These are phyloP conservation scores for Cryptotis parvus DNA, from an alignment of 2,113 vertebrate species.

Conservation along the genomic window DNA sequence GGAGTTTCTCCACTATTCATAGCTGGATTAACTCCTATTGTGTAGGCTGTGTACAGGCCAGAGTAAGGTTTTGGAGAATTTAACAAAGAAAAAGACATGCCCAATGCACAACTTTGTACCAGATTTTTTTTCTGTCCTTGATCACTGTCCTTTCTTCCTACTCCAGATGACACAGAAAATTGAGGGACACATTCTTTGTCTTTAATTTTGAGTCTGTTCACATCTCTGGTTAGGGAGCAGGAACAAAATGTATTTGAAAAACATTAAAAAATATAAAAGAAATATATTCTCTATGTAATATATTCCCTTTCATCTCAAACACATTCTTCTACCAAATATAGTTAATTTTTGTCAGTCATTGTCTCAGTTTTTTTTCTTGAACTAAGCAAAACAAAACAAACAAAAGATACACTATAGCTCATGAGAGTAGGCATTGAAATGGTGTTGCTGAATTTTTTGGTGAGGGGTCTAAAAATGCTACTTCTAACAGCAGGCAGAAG, in stretches of 20 bases:
- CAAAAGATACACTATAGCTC: slow-evolving; percentile 59
- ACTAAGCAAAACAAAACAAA: slow-evolving; percentile 68
- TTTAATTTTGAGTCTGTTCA: slow-evolving; percentile 56
- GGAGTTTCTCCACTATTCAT: slow-evolving; percentile 49
- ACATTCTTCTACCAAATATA: slow-evolving; percentile 61
- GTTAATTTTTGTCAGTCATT: slow-evolving; percentile 69
- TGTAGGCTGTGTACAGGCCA: neutral
- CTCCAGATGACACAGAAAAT: slow-evolving; percentile 63
- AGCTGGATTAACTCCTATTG: slow-evolving; percentile 56
- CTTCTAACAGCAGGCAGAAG: slow-evolving; percentile 67
- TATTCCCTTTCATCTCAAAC: slow-evolving; percentile 65
- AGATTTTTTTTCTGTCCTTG: slow-evolving; percentile 12
- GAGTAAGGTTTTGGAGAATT: slow-evolving; percentile 48
- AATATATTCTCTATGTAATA: slow-evolving; percentile 60
- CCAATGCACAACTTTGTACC: slow-evolving; percentile 45
- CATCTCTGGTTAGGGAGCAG: slow-evolving; percentile 19
- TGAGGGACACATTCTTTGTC: slow-evolving; percentile 57
- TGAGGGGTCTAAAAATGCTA: slow-evolving; percentile 79
- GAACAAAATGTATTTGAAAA: slow-evolving; percentile 59
- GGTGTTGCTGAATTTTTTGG: slow-evolving; percentile 69
- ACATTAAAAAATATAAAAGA: slow-evolving; percentile 64
- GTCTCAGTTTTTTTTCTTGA: slow-evolving; percentile 72
- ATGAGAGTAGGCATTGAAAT: slow-evolving; percentile 50
- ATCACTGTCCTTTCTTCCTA: slow-evolving; percentile 52
- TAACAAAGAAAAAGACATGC: slow-evolving; percentile 57